Evolutionary conservation across 1,140 invertebrate genomes (phyloP).

Genomic region (Drosophila persimilis): DNA sequence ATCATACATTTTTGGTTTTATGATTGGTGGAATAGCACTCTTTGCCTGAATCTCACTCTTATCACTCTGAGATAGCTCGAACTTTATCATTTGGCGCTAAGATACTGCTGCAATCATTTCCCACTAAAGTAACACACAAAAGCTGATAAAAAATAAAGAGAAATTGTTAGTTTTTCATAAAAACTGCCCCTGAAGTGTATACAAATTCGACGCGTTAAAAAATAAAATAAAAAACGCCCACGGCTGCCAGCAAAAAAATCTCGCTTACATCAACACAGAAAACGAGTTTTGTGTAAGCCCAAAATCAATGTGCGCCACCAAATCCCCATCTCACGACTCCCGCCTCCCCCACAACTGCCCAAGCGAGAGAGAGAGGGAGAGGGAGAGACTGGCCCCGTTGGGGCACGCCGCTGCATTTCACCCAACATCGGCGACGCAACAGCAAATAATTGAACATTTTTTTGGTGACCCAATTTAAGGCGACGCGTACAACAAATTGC

Average conservation of each 20-base stretch:
- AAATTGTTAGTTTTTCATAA: neutral
- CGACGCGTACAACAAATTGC: constrained; percentile 67
- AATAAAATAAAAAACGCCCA: neutral
- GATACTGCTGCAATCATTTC: too few species aligned
- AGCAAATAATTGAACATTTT: constrained; percentile 71
- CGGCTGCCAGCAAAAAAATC: constrained; percentile 43
- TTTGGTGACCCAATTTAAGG: constrained; percentile 73
- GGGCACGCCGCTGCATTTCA: constrained; percentile 50
- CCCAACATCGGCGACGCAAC: constrained; percentile 20
- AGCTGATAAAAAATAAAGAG: too few species aligned
- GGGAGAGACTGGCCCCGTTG: constrained; percentile 14
- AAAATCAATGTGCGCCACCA: constrained; percentile 48
- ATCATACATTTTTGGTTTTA: too few species aligned
- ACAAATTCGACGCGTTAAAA: constrained; percentile 18
- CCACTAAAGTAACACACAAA: too few species aligned
- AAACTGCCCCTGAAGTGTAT: constrained; percentile 32
- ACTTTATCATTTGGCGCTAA: neutral
- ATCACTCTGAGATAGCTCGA: neutral
- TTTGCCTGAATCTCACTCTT: too few species aligned
- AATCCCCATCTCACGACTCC: too few species aligned
- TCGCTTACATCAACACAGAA: constrained; percentile 55
- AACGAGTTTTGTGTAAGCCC: constrained; percentile 63
- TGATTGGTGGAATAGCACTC: too few species aligned
- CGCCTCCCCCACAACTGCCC: neutral
- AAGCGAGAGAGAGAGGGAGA: too few species aligned